These are phyloP conservation scores for Pristionchus mayeri DNA, from an alignment of 2,888 invertebrate genomes.

Conservation along the genomic window DNA sequence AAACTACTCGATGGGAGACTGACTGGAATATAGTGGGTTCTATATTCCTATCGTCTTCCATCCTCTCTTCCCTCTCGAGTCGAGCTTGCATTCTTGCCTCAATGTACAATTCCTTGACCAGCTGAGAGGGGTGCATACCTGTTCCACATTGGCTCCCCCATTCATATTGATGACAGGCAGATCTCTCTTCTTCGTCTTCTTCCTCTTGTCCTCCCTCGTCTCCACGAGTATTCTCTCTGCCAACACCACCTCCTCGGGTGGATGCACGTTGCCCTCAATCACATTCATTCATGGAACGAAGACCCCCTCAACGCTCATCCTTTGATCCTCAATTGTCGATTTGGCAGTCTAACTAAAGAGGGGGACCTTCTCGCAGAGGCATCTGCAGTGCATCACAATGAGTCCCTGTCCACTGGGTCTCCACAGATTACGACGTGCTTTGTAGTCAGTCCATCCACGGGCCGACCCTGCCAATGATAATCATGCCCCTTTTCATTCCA, in stretches of 20 bases:
- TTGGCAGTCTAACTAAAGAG: neutral
- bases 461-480: neutral
- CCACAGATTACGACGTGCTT: conserved; percentile 40
- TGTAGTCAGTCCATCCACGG: conserved; percentile 22
- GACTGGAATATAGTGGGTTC: too few species aligned
- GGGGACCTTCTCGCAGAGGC: conserved; percentile 12
- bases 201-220: conserved; percentile 14
- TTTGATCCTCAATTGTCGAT: neutral
- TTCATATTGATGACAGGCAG: conserved; percentile 23
- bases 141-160: neutral
- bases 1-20: too few species aligned
- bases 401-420: neutral
- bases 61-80: neutral
- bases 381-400: conserved; percentile 5
- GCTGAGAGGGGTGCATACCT: neutral
- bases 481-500: neutral
- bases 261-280: conserved; percentile 30
- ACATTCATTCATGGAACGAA: neutral
- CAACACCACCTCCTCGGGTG: neutral
- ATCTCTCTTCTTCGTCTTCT: conserved; percentile 31
- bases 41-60: neutral
- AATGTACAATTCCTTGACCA: neutral
- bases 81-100: conserved; percentile 18
- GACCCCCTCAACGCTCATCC: too few species aligned
- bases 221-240: neutral